A percentile compares a stretch with the other conserved stretches of the same genome.
Conservation (phyloP, 2,888 invertebrate genomes). For the Trachelus troglodyta region DNA sequence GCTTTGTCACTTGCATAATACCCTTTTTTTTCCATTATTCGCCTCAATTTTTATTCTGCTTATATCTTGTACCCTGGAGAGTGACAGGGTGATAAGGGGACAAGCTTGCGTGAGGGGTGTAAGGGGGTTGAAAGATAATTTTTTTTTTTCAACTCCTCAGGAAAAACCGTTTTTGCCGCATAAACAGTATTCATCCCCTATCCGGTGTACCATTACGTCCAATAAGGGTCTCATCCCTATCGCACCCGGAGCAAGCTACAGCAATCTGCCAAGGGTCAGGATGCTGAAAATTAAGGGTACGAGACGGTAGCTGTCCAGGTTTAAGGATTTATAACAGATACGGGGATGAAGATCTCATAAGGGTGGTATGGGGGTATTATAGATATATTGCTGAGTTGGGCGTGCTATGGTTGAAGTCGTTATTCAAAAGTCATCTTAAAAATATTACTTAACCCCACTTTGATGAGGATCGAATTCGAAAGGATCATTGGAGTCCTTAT, state of each 20-base stretch:
- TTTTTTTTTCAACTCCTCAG: background rate
- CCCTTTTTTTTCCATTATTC: conserved; percentile 9
- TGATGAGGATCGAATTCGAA: background rate
- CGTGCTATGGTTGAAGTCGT: background rate
- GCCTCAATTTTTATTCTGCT: conserved; percentile 3
- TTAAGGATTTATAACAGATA: background rate
- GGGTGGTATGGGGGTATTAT: background rate
- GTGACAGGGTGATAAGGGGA: background rate
- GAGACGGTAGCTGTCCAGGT: background rate
- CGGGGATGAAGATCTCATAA: background rate
- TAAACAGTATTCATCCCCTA: background rate
- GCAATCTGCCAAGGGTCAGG: background rate
- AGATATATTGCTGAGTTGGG: background rate
- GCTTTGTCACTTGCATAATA: conserved; percentile 23
- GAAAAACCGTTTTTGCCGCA: background rate
- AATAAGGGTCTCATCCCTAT: background rate
- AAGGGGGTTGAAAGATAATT: background rate
- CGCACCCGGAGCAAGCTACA: background rate
- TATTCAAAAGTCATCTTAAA: background rate
- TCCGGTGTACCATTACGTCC: background rate
- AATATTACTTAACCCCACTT: background rate
- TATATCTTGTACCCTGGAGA: background rate
- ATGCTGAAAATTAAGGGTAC: background rate
- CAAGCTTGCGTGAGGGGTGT: background rate
- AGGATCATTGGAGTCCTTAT: background rate